Conservation (phyloP, 2,113 vertebrate genomes). For the Acinonyx jubatus region DNA sequence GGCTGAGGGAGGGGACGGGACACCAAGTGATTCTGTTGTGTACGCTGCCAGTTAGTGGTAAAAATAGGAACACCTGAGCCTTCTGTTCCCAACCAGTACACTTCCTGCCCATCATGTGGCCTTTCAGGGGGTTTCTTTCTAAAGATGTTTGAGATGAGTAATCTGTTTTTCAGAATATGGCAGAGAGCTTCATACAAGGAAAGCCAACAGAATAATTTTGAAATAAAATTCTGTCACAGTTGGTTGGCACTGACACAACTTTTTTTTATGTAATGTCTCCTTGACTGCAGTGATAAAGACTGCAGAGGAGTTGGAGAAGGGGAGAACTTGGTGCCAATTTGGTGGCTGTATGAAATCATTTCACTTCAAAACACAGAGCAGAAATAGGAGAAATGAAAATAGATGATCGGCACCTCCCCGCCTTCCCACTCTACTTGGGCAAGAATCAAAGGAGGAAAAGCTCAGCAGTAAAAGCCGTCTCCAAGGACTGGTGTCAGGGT, state of each 20-base stretch:
- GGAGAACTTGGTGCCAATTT: not conserved
- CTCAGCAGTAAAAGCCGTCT: not conserved
- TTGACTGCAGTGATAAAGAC: slow-evolving; percentile 5
- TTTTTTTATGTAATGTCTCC: slow-evolving; percentile 8
- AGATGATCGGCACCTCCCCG: not conserved
- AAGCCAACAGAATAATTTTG: slow-evolving; percentile 58
- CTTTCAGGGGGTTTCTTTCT: slow-evolving; percentile 29
- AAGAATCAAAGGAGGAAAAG: not conserved
- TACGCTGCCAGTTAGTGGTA: not conserved
- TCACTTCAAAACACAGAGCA: slow-evolving; percentile 38
- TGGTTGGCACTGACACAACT: not conserved
- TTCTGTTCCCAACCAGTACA: not conserved
- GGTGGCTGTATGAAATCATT: slow-evolving; percentile 15
- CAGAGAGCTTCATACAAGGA: slow-evolving; percentile 43
- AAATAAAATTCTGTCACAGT: slow-evolving; percentile 61
- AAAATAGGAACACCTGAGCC: not conserved
- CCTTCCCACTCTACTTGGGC: not conserved
- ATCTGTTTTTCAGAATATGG: slow-evolving; percentile 48
- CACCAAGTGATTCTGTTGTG: not conserved
- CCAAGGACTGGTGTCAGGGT: not conserved
- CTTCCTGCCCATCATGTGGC: not conserved
- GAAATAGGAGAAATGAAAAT: slow-evolving; percentile 35
- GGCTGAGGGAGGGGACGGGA: not conserved
- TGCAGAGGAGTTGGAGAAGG: not conserved
- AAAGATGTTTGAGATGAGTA: slow-evolving; percentile 13